A percentile compares a stretch with the other conserved stretches of the same genome.
phyloP scores from a whole-genome alignment of 2,888 invertebrate genomes.

The Rhyacophila evoluta region DNA sequence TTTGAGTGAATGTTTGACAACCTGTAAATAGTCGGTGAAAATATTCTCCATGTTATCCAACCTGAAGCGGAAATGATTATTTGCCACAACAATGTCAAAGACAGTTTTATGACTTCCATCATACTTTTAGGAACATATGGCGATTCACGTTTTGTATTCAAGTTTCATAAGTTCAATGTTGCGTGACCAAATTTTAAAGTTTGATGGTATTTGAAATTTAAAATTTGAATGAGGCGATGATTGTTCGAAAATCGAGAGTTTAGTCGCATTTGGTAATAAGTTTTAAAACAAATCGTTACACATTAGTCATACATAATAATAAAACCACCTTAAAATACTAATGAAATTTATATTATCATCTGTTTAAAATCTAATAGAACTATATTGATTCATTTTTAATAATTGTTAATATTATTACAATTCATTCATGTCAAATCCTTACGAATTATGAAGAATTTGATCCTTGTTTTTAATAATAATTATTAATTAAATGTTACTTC shows the following conservation, averaged over 20 bases:
- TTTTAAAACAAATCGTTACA: constrained; percentile 34
- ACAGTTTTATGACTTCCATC: no score
- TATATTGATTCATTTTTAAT: constrained; percentile 31
- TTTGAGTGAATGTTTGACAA: no score
- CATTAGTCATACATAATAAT: constrained; percentile 41
- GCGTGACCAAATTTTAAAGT: not conserved
- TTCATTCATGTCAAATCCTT: not conserved
- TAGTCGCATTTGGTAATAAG: constrained; percentile 48
- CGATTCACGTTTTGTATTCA: no score
- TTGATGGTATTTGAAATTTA: no score
- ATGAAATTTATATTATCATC: constrained; percentile 53
- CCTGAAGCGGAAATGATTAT: no score
- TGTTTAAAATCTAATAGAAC: constrained; percentile 44
- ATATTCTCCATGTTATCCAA: no score
- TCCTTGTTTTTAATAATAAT: not conserved
- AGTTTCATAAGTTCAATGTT: no score
- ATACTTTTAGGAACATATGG: no score
- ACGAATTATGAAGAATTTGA: constrained; percentile 19
- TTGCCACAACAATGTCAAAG: no score
- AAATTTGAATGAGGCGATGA: not conserved
- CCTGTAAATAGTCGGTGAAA: no score
- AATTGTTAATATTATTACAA: constrained; percentile 8
- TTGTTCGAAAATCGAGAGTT: not conserved
- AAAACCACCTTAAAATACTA: constrained; percentile 51
- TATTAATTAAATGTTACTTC: not conserved